Conservation (phyloP, 2,113 vertebrate genomes). For the Aphyosemion australe region DNA sequence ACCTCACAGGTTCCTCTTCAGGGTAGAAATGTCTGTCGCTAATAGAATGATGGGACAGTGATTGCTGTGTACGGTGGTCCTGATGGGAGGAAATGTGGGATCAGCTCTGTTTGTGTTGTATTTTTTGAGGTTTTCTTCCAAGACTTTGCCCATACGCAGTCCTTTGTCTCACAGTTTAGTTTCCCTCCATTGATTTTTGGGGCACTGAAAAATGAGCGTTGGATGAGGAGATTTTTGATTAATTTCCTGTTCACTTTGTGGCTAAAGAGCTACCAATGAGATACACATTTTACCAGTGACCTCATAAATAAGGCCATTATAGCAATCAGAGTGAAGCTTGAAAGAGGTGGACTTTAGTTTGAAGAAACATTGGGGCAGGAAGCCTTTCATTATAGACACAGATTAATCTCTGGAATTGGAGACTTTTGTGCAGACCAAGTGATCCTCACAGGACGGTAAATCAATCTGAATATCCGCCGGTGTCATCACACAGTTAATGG, state of each 20-base stretch:
- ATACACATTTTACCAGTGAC: slow-evolving; percentile 36
- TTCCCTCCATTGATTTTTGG: slow-evolving; percentile 69
- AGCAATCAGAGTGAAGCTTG: slow-evolving; percentile 70
- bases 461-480: slow-evolving; percentile 78
- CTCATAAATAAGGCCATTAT: slow-evolving; percentile 79
- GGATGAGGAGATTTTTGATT: slow-evolving; percentile 65
- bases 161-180: slow-evolving; percentile 56
- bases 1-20: slow-evolving; percentile 39
- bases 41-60: slow-evolving; percentile 27
- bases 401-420: slow-evolving; percentile 72
- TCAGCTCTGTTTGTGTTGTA: not conserved
- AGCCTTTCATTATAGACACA: slow-evolving; percentile 71
- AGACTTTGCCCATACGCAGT: slow-evolving; percentile 48
- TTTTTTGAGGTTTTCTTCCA: slow-evolving; percentile 14
- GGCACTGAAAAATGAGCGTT: slow-evolving; percentile 64
- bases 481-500: slow-evolving; percentile 76
- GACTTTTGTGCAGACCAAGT: slow-evolving; percentile 51
- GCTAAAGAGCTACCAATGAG: slow-evolving; percentile 41
- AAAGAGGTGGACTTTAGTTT: slow-evolving; percentile 70
- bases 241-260: slow-evolving; percentile 48
- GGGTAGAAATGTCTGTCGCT: slow-evolving; percentile 44
- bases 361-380: slow-evolving; percentile 64
- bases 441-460: slow-evolving; percentile 69
- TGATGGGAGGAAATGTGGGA: slow-evolving; percentile 19
- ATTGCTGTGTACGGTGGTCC: slow-evolving; percentile 32